These are phyloP conservation scores for Choloepus didactylus DNA, from an alignment of 2,797 vertebrate species.

Conservation along the genomic window DNA sequence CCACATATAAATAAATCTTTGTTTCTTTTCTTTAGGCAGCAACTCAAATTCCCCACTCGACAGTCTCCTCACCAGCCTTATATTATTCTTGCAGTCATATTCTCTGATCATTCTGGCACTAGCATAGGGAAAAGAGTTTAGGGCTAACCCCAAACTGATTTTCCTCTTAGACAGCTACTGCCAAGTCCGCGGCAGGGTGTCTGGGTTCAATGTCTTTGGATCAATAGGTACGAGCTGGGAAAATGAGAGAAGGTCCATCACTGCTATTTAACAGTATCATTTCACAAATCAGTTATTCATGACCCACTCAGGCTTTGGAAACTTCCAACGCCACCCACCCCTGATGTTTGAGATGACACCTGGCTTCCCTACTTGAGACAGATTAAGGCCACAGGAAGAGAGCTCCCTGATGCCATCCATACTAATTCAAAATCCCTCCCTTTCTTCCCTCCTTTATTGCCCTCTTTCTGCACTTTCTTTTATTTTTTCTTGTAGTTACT, in stretches of 20 bases:
- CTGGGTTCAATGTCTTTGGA: neutral
- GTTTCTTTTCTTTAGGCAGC: slow-evolving; percentile 45
- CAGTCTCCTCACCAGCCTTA: neutral
- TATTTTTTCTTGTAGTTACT: too few species aligned
- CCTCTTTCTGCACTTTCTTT: neutral
- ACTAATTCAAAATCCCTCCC: neutral
- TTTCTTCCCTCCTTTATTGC: too few species aligned
- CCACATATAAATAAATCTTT: slow-evolving; percentile 65
- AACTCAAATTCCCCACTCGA: neutral
- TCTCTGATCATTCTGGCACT: neutral
- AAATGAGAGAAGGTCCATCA: neutral
- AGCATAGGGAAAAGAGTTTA: neutral
- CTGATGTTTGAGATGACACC: neutral
- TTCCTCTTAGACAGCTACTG: neutral
- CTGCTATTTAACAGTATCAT: neutral
- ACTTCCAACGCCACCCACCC: neutral
- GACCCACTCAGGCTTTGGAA: neutral
- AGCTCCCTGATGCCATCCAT: neutral
- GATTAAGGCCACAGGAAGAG: neutral
- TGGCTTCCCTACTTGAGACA: neutral
- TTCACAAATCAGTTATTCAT: neutral
- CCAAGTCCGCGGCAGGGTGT: neutral
- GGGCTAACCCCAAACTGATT: neutral
- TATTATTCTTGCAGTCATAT: neutral
- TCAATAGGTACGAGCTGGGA: neutral